Conservation (phyloP, 1,140 invertebrate species). For the Drosophila lini region DNA sequence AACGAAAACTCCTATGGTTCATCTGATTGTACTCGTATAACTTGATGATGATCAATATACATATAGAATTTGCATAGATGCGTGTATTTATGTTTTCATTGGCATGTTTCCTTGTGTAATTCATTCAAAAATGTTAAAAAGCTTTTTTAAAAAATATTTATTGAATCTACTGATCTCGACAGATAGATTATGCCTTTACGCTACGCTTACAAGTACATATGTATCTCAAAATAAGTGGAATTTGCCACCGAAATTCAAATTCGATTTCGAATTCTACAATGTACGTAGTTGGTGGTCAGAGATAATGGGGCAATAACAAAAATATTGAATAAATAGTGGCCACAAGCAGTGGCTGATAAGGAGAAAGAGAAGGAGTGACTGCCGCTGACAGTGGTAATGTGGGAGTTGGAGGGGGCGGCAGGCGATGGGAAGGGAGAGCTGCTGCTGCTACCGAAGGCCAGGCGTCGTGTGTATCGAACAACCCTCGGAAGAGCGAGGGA, state of each 20-base stretch:
- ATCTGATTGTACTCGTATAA: no score
- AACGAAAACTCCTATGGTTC: no score
- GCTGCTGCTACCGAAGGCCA: constrained; percentile 34
- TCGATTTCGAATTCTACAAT: constrained; percentile 45
- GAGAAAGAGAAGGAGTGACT: constrained; percentile 10
- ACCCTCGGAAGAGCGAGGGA: constrained; percentile 35
- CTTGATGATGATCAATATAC: no score
- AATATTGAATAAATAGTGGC: constrained; percentile 71
- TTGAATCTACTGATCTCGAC: background rate
- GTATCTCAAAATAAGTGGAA: constrained; percentile 36
- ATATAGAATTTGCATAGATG: no score
- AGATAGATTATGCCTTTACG: background rate
- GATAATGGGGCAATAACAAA: constrained; percentile 58
- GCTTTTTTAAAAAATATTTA: background rate
- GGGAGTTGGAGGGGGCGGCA: constrained; percentile 1
- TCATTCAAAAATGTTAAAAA: background rate
- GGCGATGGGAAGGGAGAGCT: constrained; percentile 8
- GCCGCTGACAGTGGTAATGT: constrained; percentile 1
- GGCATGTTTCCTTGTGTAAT: no score
- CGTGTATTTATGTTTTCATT: no score
- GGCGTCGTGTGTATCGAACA: constrained; percentile 45
- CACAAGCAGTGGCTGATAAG: constrained; percentile 73
- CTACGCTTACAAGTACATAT: no score
- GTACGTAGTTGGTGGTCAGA: constrained; percentile 68
- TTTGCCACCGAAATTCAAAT: constrained; percentile 50